These are phyloP conservation scores for Pipa parva DNA, from an alignment of 2,113 vertebrate species.

Conservation along the genomic window DNA sequence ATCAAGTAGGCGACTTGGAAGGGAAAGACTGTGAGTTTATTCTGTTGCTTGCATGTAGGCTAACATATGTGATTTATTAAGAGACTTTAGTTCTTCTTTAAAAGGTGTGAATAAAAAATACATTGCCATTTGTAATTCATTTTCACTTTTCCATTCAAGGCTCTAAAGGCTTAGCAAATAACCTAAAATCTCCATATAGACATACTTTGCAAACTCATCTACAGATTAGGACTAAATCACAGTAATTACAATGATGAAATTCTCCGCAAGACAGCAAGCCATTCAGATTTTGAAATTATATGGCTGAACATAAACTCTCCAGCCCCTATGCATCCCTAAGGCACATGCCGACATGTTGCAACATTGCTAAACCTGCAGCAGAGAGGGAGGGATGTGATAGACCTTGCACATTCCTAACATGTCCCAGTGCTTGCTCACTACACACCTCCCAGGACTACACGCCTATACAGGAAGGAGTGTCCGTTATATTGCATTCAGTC, in stretches of 20 bases:
- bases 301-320: neutral
- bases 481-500: slow-evolving; percentile 3
- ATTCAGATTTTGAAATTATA: neutral
- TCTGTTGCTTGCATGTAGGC: too few species aligned
- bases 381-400: slow-evolving; percentile 1
- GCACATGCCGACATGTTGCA: slow-evolving; percentile 1
- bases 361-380: slow-evolving; percentile 7
- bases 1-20: too few species aligned
- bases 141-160: too few species aligned
- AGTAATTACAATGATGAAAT: neutral
- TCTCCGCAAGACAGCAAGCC: neutral
- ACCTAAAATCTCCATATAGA: too few species aligned
- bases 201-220: too few species aligned
- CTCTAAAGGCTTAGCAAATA: too few species aligned
- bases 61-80: too few species aligned
- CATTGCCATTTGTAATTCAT: too few species aligned
- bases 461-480: slow-evolving; percentile 5
- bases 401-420: slow-evolving; percentile 6
- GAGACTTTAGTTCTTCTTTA: too few species aligned
- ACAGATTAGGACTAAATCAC: neutral
- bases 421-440: slow-evolving; percentile 9
- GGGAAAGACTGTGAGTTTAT: too few species aligned
- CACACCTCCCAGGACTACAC: slow-evolving; percentile 16
- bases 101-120: too few species aligned
- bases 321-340: neutral